Evolutionary conservation across 2,797 vertebrate genomes (phyloP).

Genomic region (Neosalanx taihuensis): DNA sequence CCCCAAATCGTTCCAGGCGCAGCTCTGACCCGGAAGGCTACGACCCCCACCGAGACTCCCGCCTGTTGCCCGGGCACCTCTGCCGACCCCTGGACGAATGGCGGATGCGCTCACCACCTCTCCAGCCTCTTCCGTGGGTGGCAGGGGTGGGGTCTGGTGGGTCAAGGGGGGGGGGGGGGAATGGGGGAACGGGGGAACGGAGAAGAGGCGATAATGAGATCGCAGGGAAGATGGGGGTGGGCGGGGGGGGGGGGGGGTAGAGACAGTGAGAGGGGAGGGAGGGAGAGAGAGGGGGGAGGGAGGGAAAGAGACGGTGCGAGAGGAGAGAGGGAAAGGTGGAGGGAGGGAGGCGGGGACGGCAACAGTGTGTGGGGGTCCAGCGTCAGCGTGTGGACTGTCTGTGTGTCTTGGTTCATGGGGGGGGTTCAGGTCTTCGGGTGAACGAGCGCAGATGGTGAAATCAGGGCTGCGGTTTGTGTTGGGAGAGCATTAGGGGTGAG

Average conservation of each 20-base stretch:
- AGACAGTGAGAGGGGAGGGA: constrained; percentile 1
- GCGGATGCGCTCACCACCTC: neutral
- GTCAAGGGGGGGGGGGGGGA: neutral
- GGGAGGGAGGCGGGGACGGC: neutral
- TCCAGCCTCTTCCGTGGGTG: neutral
- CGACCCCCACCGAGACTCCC: constrained; percentile 11
- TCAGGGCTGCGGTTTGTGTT: constrained; percentile 35
- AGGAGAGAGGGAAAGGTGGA: neutral
- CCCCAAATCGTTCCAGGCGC: constrained; percentile 22
- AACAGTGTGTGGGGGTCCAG: neutral
- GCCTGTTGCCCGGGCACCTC: neutral
- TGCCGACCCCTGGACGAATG: too few relatives aligned
- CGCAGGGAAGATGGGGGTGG: neutral
- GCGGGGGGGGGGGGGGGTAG: neutral
- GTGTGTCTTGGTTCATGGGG: constrained; percentile 8
- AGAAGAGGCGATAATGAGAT: neutral
- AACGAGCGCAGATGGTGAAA: constrained; percentile 27
- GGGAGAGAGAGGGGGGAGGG: neutral
- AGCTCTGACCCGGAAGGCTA: constrained; percentile 22
- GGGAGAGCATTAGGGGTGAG: neutral
- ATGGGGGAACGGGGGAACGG: neutral
- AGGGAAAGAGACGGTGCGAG: neutral
- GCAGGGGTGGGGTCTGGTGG: neutral
- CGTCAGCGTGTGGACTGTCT: constrained; percentile 1
- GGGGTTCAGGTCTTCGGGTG: constrained; percentile 25